Percentiles rank a stretch among this genome's conserved stretches.
phyloP scores from a whole-genome alignment of 2,113 vertebrate species.

The Reinhardtius hippoglossoides region DNA sequence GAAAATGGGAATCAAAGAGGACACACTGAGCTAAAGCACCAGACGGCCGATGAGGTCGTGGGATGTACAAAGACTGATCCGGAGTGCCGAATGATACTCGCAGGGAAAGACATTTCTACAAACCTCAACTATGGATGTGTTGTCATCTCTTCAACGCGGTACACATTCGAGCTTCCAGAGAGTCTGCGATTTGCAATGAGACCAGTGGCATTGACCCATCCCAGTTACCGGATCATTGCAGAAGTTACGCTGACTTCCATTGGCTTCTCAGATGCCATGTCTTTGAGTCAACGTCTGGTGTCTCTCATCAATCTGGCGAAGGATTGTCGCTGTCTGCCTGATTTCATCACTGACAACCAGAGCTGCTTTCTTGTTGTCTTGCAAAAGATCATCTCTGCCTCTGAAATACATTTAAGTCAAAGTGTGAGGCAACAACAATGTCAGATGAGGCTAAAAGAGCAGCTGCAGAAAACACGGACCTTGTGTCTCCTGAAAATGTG shows the following conservation, averaged over 20 bases:
- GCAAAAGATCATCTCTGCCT: slow-evolving; percentile 75
- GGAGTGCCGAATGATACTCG: slow-evolving; percentile 65
- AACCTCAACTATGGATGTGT: slow-evolving; percentile 83
- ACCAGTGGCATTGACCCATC: slow-evolving; percentile 81
- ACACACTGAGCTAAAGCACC: slow-evolving; percentile 12
- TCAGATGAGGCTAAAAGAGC: slow-evolving; percentile 11
- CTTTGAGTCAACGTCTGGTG: slow-evolving; percentile 79
- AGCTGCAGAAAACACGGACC: not conserved
- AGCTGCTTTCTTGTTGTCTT: slow-evolving; percentile 77
- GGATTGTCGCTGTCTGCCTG: slow-evolving; percentile 76
- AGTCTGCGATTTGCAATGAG: slow-evolving; percentile 81
- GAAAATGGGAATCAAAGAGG: slow-evolving; percentile 10
- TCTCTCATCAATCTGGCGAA: slow-evolving; percentile 79
- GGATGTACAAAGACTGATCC: slow-evolving; percentile 5
- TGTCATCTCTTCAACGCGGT: slow-evolving; percentile 67
- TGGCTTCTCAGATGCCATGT: slow-evolving; percentile 82
- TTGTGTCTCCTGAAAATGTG: not conserved
- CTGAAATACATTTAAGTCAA: slow-evolving; percentile 61
- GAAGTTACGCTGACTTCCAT: slow-evolving; percentile 83
- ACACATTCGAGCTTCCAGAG: slow-evolving; percentile 71
- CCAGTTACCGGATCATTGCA: slow-evolving; percentile 78
- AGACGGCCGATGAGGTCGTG: not conserved
- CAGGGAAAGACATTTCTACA: slow-evolving; percentile 73
- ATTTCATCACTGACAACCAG: slow-evolving; percentile 42
- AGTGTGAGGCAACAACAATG: slow-evolving; percentile 9